Base-by-base conservation (phyloP, 2,888 invertebrate genomes). In the Andrena camellia region DNA sequence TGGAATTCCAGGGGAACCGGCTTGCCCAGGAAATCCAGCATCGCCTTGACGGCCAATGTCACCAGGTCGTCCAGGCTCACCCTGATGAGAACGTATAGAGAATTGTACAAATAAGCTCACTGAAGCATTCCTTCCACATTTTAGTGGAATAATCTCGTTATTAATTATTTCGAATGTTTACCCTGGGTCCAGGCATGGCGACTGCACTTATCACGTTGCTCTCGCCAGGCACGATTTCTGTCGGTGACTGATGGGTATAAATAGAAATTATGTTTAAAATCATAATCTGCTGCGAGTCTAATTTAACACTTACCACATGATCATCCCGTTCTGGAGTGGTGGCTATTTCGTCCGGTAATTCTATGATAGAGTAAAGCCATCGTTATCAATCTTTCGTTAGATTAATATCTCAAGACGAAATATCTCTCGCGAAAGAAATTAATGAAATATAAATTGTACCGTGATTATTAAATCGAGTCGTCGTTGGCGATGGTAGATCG, bases 11-110 rank as follows among this genome's bases (percentile, higher is more conserved):
- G 97, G 96, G 54, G 96, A 95, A 3, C 98, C 97, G 0, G 97
- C 96, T 0, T 97, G 96, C 4, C 97, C 97, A 0, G 97, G 96
- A 0, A 96, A 96, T 4, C 98, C 97, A 0, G 95, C 90, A 0
- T 97, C 97, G 0, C 97, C 97, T 17, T 95, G 96, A 0, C 94
- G 90, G 0, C 97, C 97, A 0, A 95, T 91, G 0, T 97, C 97
- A 0, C 97, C 97, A 20, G 95, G 96, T 0, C 94, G 90, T 0
- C 97, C 97, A 67, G 96, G 95, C 60, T 95, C 95, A 2, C 97
- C 97, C 62, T 96, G 17, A 94, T 91, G 17, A 3, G 50, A 4
- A 73, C 2, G 20, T 57, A 13, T 26, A 64, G 2, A 10, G 23
- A 54, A 7, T 62, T 26, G 0, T 97, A 97, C 0, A 96, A 95